Base-by-base conservation (phyloP, 2,888 invertebrate species). In the Hybos culiciformis region DNA sequence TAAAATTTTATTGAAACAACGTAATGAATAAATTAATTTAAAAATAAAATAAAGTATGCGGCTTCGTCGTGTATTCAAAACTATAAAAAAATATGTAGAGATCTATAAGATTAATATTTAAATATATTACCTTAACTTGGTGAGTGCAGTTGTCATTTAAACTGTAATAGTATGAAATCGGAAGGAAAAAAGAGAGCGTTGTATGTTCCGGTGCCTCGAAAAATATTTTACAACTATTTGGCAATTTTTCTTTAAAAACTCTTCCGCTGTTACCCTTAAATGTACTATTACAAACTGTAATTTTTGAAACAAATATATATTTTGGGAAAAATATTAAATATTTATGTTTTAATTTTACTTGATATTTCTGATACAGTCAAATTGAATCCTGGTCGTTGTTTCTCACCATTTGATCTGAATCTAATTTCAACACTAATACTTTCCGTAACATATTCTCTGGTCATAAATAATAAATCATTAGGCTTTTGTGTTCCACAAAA, bases 211-310 rank as follows among this genome's bases (percentile, higher is more conserved):
- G 29, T 5, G n/a, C 29, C 12, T n/a, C 29, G n/a, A 29, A 29
- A 7, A n/a, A 29, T n/a, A 29, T 5, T 29, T 29, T n/a, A 12
- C 29, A 29, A n/a, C n/a, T 29, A 12, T 12, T 2, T 12, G 62
- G 34, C 61, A 61, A 9, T 48, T 53, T 7, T 61, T 15, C 2
- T 52, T 46, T 20, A 53, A 46, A 11, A 23, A 5, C 15, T 37
- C 37, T 3, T 36, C n/a, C 2, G 0, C 2, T 1, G 3, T 7
- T 12, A n/a, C 15, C 9, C 4, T 18, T 37, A 11, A 20, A 29
- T 32, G 11, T 42, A 19, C 31, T 4, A 46, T 3, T 26, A 14
- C 6, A 15, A 23, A 44, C 11, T 29, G 4, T 26, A 5, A n/a
- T 12, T 5, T 12, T 26, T 12, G 9, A 12, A 26, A 26, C 9